These are phyloP conservation scores for Rhadina sibilatrix DNA, from an alignment of 2,113 vertebrate species.

Conservation along the genomic window DNA sequence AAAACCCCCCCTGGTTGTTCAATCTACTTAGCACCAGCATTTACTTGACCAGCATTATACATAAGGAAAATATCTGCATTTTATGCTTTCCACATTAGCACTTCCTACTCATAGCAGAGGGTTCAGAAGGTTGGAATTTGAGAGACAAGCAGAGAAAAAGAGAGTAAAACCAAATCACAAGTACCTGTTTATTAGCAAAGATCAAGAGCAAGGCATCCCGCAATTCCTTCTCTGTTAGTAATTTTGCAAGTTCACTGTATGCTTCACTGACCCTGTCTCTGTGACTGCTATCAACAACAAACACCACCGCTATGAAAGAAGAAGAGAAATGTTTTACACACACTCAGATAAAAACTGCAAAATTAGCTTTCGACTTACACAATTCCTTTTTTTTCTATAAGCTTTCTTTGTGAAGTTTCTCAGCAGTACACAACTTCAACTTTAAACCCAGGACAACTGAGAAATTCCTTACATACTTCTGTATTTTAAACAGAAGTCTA, in stretches of 20 bases:
- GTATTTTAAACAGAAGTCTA: not conserved
- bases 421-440: not conserved
- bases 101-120: not conserved
- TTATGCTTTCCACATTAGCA: not conserved
- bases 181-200: constrained; percentile 98
- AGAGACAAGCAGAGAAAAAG: not conserved
- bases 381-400: not conserved
- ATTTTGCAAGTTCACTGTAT: constrained; percentile 93
- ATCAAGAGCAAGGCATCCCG: constrained; percentile 94
- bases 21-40: not conserved
- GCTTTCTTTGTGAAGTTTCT: not conserved
- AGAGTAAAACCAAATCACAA: not conserved
- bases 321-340: not conserved
- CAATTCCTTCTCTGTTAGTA: constrained; percentile 95
- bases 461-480: not conserved
- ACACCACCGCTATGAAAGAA: constrained; percentile 87
- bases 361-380: not conserved
- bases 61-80: not conserved
- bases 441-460: not conserved
- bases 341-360: not conserved
- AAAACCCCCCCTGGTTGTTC: not conserved
- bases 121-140: not conserved
- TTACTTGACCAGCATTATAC: not conserved
- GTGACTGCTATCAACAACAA: constrained; percentile 96
- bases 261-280: constrained; percentile 93